Conservation (phyloP, 64 coral and sea anemone genomes). For the Actinia equina region DNA sequence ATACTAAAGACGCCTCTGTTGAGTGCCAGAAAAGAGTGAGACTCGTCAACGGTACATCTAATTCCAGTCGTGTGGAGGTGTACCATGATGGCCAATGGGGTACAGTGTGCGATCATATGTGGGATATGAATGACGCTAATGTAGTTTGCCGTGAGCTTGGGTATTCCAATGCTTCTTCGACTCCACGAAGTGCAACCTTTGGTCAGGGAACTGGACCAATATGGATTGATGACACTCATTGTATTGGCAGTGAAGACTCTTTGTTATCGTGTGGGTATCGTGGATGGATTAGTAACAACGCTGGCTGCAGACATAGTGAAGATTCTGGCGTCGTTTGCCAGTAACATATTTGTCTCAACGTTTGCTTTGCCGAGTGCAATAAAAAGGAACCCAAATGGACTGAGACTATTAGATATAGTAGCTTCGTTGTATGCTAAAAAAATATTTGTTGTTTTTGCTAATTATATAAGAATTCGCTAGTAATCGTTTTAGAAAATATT, state of each 20-base stretch:
- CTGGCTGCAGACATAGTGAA: neutral
- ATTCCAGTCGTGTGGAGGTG: neutral
- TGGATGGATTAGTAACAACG: neutral
- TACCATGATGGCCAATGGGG: slow-evolving; percentile 25
- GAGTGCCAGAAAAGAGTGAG: neutral
- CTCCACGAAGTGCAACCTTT: neutral
- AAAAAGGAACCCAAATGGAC: no score
- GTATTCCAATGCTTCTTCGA: neutral
- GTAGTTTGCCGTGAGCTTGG: slow-evolving; percentile 49
- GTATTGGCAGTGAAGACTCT: neutral
- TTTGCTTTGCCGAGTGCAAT: no score
- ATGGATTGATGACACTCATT: neutral
- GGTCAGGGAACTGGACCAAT: neutral
- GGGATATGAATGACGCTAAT: slow-evolving; percentile 47
- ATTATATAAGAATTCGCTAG: no score
- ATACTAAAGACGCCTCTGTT: slow-evolving; percentile 11
- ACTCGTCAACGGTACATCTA: neutral
- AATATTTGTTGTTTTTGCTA: no score
- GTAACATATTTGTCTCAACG: neutral
- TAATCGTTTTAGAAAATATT: no score
- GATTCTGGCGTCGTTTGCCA: slow-evolving; percentile 17
- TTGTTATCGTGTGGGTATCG: neutral
- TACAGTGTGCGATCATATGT: slow-evolving; percentile 29
- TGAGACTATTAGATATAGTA: no score
- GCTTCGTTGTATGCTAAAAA: no score